Percentiles rank a stretch among this genome's conserved stretches.
These are phyloP conservation scores for Wiebesia pumilae DNA, from an alignment of 1,140 invertebrate species.

Conservation along the genomic window DNA sequence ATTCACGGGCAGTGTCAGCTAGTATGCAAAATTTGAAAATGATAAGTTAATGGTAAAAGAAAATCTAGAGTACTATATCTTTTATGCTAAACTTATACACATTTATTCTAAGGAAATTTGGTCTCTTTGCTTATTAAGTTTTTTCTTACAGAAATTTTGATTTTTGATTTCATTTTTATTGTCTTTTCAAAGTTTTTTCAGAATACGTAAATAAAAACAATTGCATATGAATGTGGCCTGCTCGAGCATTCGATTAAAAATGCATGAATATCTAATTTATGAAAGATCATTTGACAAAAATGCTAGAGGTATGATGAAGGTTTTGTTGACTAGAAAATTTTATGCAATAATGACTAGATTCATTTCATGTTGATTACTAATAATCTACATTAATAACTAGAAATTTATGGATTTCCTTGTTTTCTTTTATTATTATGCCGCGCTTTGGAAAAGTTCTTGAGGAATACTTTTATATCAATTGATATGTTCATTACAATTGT, in stretches of 20 bases:
- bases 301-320: background rate
- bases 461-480: constrained; percentile 21
- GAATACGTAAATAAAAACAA: constrained; percentile 37
- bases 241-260: constrained; percentile 40
- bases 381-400: constrained; percentile 42
- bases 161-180: background rate
- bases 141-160: background rate
- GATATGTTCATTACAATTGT: constrained; percentile 2
- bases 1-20: constrained; percentile 56
- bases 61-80: constrained; percentile 6
- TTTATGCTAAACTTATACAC: constrained; percentile 1
- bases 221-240: constrained; percentile 51
- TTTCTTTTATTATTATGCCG: background rate
- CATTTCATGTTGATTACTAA: background rate
- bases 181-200: background rate
- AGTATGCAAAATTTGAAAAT: constrained; percentile 41
- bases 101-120: background rate
- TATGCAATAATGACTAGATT: constrained; percentile 42
- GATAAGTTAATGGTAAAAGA: constrained; percentile 30
- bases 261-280: constrained; percentile 3
- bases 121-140: background rate
- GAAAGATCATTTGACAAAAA: constrained; percentile 20
- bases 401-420: background rate
- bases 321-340: constrained; percentile 32
- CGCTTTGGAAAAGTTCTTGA: background rate